Base-by-base conservation (phyloP, 2,797 vertebrate species). In the Peromyscus nudipes region DNA sequence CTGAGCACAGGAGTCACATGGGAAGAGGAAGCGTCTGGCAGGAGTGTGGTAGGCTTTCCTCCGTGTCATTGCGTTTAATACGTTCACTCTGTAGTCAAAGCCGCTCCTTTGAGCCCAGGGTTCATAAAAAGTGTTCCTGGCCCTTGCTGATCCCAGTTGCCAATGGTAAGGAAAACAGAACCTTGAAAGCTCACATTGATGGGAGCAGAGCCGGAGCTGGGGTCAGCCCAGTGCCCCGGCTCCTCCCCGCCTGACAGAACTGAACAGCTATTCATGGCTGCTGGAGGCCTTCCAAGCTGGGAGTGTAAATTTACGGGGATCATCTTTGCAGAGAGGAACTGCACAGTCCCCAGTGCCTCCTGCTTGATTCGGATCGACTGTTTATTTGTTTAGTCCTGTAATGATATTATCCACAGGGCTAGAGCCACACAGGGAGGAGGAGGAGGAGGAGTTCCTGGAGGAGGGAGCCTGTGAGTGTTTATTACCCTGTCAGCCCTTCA, bases 141-240 rank as follows among this genome's bases (percentile, higher is more conserved):
- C 98, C 98, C 98, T 99, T 98, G 98, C 98, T 98, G 98, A 98
- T 99, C 99, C 99, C 99, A 99, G 98, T 91, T 98, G 98, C 99
- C 98, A 98, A 99, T 98, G 98, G 98, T 97, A 99, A 99, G 98
- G 98, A 99, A 99, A 99, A 99, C 99, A 99, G 97, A 97, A 98
- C 98, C 98, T 99, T 99, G 99, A 99, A 99, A 99, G 99, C 98
- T 98, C 98, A 98, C 99, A 99, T 99, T 99, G 99, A 99, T 99
- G 98, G 97, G 84, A 96, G 98, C 98, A 98, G 99, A 98, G 97
- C 98, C 97, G 98, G 99, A 98, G 99, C 98, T 98, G 98, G 98
- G 98, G 98, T 99, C 99, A 99, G 98, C 94, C 85, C 97, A 87
- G 98, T 91, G 98, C 98, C 98, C 98, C 98, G 98, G 98, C 98